Evolutionary conservation across 2,797 vertebrate genomes (phyloP), one percentile per base, ranked within the genome.

Genomic region (Cottoperca gobio): DNA sequence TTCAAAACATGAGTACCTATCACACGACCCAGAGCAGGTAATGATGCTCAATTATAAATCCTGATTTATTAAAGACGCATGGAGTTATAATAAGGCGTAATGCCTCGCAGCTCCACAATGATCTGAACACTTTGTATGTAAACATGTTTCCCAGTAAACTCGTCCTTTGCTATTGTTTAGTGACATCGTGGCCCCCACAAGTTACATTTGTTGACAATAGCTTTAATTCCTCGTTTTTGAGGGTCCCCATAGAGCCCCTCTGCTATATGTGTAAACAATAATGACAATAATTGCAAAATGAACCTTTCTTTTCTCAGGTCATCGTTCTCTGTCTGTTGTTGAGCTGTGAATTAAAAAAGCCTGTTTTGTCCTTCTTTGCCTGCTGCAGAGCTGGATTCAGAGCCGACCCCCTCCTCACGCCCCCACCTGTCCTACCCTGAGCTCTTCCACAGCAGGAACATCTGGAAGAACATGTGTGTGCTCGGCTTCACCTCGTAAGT

Each of bases 401-500:
- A 95, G n/a, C 73, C 91, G 54, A 72, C 85, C 48, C 83, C 91
- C 82, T 90, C 84, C 83, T 90, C 88, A 26, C 93, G 72, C 66
- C 96, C 86, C 55, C 91, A 67, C 67, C 84, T 97, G 80, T 96
- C 96, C 70, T 91, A 95, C 61, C 87, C 91, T 0, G 94, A 96
- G 81, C 95, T 97, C 66, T 90, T 97, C 79, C 95, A 95, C 90
- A 96, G 96, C 92, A 95, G 95, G 86, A 97, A 97, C 94, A 96
- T 97, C 93, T 97, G 96, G 96, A 97, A 97, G 89, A 97, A 97
- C 88, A 85, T 97, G 46, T 96, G 96, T 81, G 96, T 97, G 86
- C 95, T 97, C 16, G 96, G 96, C 82, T 97, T 97, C 90, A 97
- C 96, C 89, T 97, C 96, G 97, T 97, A 90, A 95, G 97, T 94